phyloP scores from a whole-genome alignment of 2,797 vertebrate species.

The Bradypodion pumilum region DNA sequence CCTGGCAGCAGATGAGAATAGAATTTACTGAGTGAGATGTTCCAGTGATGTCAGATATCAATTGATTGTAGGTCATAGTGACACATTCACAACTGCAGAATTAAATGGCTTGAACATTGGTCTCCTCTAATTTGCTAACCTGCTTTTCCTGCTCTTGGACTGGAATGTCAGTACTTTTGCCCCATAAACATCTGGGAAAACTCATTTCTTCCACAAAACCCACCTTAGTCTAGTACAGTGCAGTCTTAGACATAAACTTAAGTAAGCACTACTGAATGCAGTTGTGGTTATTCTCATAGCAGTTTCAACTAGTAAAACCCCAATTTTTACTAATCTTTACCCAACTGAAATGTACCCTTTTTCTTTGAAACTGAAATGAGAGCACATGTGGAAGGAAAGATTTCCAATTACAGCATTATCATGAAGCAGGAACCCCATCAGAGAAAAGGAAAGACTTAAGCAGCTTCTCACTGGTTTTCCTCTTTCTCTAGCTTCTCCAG shows the following conservation, averaged over 20 bases:
- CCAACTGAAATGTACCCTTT: too few relatives aligned
- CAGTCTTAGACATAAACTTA: background rate
- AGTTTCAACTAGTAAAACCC: background rate
- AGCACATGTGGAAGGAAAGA: too few relatives aligned
- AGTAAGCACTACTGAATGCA: background rate
- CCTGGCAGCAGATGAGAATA: fast-evolving
- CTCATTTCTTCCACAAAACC: background rate
- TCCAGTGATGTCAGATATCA: background rate
- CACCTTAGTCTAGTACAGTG: background rate
- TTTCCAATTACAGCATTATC: too few relatives aligned
- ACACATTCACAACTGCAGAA: background rate
- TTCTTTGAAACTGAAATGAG: too few relatives aligned
- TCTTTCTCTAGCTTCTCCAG: too few relatives aligned
- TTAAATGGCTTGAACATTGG: background rate
- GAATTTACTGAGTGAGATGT: fast-evolving
- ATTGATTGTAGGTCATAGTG: too few relatives aligned
- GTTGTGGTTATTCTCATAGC: background rate
- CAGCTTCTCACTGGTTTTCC: background rate
- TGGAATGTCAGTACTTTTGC: background rate
- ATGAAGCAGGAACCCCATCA: too few relatives aligned
- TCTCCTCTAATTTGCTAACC: background rate
- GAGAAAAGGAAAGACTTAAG: background rate
- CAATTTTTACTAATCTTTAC: too few relatives aligned
- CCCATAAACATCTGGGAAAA: conserved; percentile 65
- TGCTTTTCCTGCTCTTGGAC: background rate